A percentile compares a stretch with the other conserved stretches of the same genome.
phyloP scores from a whole-genome alignment of 2,888 invertebrate species.

The Sarcophaga caerulescens region DNA sequence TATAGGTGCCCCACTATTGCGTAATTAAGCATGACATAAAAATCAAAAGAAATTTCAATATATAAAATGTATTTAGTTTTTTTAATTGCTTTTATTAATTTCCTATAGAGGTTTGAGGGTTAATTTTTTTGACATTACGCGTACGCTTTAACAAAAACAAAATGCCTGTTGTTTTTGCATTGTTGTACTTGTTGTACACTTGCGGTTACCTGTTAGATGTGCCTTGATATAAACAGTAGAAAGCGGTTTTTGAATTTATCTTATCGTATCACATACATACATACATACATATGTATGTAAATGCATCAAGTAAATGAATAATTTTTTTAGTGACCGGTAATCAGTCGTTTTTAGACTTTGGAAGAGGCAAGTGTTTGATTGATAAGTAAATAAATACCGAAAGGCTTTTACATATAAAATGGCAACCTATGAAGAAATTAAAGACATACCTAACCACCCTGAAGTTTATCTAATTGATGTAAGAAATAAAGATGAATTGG shows the following conservation, averaged over 20 bases:
- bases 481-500: conserved; percentile 87
- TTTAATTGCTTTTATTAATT: no score
- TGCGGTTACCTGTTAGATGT: no score
- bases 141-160: no score
- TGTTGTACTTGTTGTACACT: no score
- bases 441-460: conserved; percentile 82
- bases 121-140: no score
- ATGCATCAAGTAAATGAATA: not conserved
- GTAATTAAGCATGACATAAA: no score
- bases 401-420: conserved; percentile 66
- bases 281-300: no score
- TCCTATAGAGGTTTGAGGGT: no score
- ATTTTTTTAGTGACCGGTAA: not conserved
- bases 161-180: no score
- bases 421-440: conserved; percentile 82
- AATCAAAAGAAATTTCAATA: no score
- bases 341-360: conserved; percentile 16
- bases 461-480: conserved; percentile 87
- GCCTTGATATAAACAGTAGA: not conserved
- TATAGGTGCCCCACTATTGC: no score
- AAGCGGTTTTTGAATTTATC: conserved; percentile 8
- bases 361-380: not conserved
- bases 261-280: not conserved
- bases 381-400: not conserved
- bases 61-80: no score